A percentile compares a stretch with the other conserved stretches of the same genome.
phyloP scores from a whole-genome alignment of 1,140 invertebrate species.

The Ostrea edulis region DNA sequence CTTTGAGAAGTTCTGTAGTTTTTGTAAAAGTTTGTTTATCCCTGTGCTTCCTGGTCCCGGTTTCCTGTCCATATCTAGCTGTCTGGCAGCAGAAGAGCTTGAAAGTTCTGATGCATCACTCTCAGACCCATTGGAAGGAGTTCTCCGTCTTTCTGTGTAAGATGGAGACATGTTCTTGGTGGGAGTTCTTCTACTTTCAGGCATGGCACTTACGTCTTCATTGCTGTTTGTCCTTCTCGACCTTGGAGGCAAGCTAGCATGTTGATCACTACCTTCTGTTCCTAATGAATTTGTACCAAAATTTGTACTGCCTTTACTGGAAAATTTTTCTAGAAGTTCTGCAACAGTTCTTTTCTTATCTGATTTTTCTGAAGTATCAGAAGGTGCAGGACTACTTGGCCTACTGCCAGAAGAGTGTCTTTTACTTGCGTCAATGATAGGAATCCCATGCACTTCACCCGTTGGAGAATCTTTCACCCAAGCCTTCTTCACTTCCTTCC shows the following conservation, averaged over 20 bases:
- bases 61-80: slow-evolving; percentile 50
- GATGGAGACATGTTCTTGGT: slow-evolving; percentile 52
- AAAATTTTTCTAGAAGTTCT: slow-evolving; percentile 62
- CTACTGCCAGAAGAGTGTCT: slow-evolving; percentile 66
- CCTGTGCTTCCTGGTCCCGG: slow-evolving; percentile 20
- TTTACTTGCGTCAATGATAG: slow-evolving; percentile 66
- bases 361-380: slow-evolving; percentile 48
- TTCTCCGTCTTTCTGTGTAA: slow-evolving; percentile 48
- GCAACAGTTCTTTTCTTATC: slow-evolving; percentile 58
- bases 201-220: slow-evolving; percentile 51
- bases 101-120: slow-evolving; percentile 54
- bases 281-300: slow-evolving; percentile 49
- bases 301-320: slow-evolving; percentile 55
- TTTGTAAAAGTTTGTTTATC: slow-evolving; percentile 62
- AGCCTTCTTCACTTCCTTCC: slow-evolving; percentile 41
- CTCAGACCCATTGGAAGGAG: slow-evolving; percentile 62
- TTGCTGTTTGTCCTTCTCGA: slow-evolving; percentile 45
- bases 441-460: slow-evolving; percentile 53
- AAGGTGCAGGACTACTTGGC: slow-evolving; percentile 64
- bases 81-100: slow-evolving; percentile 49
- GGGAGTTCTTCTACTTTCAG: slow-evolving; percentile 47
- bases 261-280: slow-evolving; percentile 49
- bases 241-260: slow-evolving; percentile 52
- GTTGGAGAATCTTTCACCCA: slow-evolving; percentile 34
- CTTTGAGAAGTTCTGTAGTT: slow-evolving; percentile 63